Base-by-base conservation (phyloP, 1,140 invertebrate genomes). In the Coenobita brevimanus region DNA sequence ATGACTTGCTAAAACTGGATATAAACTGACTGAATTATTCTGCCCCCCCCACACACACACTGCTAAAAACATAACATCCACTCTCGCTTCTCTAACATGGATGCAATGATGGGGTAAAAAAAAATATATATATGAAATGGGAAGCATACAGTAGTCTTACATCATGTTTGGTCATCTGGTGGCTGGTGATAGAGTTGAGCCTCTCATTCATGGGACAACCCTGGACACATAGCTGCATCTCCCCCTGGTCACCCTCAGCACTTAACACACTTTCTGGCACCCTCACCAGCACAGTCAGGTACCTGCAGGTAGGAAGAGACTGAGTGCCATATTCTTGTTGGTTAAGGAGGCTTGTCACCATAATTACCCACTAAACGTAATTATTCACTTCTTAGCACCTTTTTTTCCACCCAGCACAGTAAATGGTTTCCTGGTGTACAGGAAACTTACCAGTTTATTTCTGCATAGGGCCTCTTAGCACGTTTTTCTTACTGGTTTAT, bases 201-300 rank as follows among this genome's bases (percentile, higher is more conserved):
- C 91, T 91, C 91, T 94, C 94, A 21, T 89, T 89, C n/a, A 87
- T 73, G 0, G 94, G 94, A 89, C 94, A 95, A 13, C 94, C 94
- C 38, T 91, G 91, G 4, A 93, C 91, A 91, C 94, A 95, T 60
- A 95, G 92, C 89, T 94, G 92, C 6, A 93, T 90, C 8, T 91
- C 91, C 21, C 92, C 91, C 27, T 71, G 82, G 3, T 81, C 64
- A 2, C 91, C 91, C 15, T 73, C 30, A 30, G 92, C 91, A 10
- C 90, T 78, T 17, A 91, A 87, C 43, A 94, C 88, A 43, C 93
- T 92, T 67, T 93, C 92, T 13, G 94, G 94, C 91, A 94, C 92
- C 64, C 92, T 92, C 33, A 94, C 93, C 33, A 93, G 92, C 79
- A 95, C 93, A 0, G 93, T 94, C 80, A 94, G 92, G 91, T 94